Evolutionary conservation across 1,140 invertebrate genomes (phyloP).

Genomic region (Pachypsylla venusta): DNA sequence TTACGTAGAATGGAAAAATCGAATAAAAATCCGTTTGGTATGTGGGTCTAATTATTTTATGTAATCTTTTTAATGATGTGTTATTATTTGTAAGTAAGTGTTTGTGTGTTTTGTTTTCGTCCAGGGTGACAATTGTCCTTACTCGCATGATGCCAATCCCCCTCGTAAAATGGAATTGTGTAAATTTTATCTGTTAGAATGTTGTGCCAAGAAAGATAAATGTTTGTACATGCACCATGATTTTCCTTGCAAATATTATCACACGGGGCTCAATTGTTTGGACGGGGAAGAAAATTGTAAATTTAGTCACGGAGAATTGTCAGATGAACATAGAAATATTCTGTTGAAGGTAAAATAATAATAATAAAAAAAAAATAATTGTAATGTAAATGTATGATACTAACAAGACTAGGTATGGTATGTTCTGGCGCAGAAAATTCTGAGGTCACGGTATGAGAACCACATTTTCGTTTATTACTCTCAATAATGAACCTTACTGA

Average conservation of each 20-base stretch:
- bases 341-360: slow-evolving; percentile 38
- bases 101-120: slow-evolving; percentile 26
- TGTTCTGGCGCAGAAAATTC: too few relatives aligned
- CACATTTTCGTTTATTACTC: too few relatives aligned
- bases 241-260: slow-evolving; percentile 95
- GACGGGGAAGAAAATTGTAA: slow-evolving; percentile 66
- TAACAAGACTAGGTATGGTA: too few relatives aligned
- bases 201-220: slow-evolving; percentile 87
- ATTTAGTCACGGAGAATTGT: slow-evolving; percentile 77
- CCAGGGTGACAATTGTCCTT: slow-evolving; percentile 60
- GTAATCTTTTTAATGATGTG: too few relatives aligned
- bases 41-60: too few relatives aligned
- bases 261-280: slow-evolving; percentile 75
- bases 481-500: too few relatives aligned
- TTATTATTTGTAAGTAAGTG: too few relatives aligned
- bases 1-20: too few relatives aligned
- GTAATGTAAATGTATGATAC: too few relatives aligned
- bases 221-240: slow-evolving; percentile 95
- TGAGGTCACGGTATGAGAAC: too few relatives aligned
- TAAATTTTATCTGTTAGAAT: slow-evolving; percentile 92
- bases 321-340: slow-evolving; percentile 49
- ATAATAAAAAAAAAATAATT: slow-evolving; percentile 11
- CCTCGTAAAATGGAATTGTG: slow-evolving; percentile 85
- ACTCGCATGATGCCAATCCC: slow-evolving; percentile 68
- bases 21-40: too few relatives aligned